Conservation (phyloP, 53 echinoderm and acorn worm genomes). For the Astropecten irregularis region DNA sequence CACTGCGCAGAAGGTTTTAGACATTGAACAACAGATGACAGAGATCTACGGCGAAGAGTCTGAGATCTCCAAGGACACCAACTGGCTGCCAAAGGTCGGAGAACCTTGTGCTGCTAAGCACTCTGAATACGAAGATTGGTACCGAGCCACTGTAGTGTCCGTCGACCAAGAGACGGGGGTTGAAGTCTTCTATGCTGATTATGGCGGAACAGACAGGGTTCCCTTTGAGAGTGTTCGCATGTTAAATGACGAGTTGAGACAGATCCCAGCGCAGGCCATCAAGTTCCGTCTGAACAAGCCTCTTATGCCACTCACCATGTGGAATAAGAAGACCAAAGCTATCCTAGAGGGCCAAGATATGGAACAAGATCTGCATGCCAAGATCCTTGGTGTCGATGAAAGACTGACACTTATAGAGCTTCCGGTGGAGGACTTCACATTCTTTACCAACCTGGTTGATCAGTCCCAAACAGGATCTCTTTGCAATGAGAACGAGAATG, state of each 20-base stretch:
- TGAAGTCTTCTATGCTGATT: conserved; percentile 62
- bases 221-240: conserved; percentile 35
- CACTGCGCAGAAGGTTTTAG: conserved; percentile 38
- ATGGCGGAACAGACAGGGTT: conserved; percentile 83
- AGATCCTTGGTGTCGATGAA: conserved; percentile 17
- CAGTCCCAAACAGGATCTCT: conserved; percentile 23
- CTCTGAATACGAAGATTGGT: conserved; percentile 81
- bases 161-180: conserved; percentile 31
- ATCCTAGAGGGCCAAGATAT: conserved; percentile 26
- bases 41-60: conserved; percentile 21
- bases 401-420: not conserved
- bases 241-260: conserved; percentile 53
- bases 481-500: conserved; percentile 19
- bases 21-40: conserved; percentile 42
- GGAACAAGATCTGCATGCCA: conserved; percentile 44
- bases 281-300: conserved; percentile 53
- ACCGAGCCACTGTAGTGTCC: conserved; percentile 70
- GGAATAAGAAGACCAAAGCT: conserved; percentile 54
- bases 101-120: conserved; percentile 83
- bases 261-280: conserved; percentile 74
- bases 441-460: conserved; percentile 39
- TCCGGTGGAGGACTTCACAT: conserved; percentile 26
- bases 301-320: conserved; percentile 17
- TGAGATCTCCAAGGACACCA: not conserved
- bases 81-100: conserved; percentile 33